Evolutionary conservation across 2,888 invertebrate genomes (phyloP), one percentile per base, ranked within the genome.

Genomic region (Ceratothoa steindachneri): DNA sequence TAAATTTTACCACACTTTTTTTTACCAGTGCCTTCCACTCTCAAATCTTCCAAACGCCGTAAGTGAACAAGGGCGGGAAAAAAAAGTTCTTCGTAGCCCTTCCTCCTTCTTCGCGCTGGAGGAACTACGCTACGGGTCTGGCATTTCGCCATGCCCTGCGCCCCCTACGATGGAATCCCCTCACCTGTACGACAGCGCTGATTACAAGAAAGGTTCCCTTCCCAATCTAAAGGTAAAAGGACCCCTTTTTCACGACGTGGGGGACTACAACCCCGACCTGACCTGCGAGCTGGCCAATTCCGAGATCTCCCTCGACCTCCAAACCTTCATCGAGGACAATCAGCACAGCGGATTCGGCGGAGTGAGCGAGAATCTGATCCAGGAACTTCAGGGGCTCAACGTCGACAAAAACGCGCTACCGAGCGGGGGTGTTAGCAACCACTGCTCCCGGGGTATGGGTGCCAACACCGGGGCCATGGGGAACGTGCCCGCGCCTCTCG

Each of bases 291-390:
- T 96, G 82, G 94, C 93, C 84, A 92, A 92, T 74, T 93, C 94
- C 81, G 96, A 96, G 86, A 93, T 95, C 84, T 93, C 93, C 80
- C 87, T 96, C 83, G 95, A 96, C 83, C 87, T 96, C 81, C 94
- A 95, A 83, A 92, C 93, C 85, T 88, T 96, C 82, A 95, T 96
- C 83, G 94, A 95, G 86, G 95, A 95, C 84, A 65, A 65, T 28
- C 60, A 41, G 12, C 65, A 71, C 19, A 28, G 31, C 12, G 93
- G 93, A 86, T 94, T 95, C 86, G n/a, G n/a, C n/a, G n/a, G n/a
- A n/a, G 82, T 82, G 68, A 89, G 91, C 82, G 93, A 94, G 81
- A 92, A 92, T 41, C 87, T 95, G 55, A 91, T 95, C 85, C 90
- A 90, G 82, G 95, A 95, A 83, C 93, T 95, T 84, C 73, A 75